Conservation (phyloP, 2,797 vertebrate genomes). For the Hyperoplus immaculatus region DNA sequence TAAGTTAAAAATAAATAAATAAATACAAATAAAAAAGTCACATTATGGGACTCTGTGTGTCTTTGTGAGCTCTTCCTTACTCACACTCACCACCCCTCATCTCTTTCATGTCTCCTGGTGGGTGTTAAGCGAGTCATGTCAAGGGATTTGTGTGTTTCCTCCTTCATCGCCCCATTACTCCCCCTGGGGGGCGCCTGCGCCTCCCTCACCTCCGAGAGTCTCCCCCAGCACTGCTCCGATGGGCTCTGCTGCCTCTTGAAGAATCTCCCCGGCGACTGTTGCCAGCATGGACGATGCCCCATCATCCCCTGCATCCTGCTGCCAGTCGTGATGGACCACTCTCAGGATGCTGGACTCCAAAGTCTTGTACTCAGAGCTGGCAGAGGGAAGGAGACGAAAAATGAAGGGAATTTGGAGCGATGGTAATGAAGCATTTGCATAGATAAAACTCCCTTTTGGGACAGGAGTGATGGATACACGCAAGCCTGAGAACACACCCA, state of each 20-base stretch:
- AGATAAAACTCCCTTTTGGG: slow-evolving; percentile 62
- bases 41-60: slow-evolving; percentile 46
- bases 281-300: slow-evolving; percentile 84
- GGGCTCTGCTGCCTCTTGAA: slow-evolving; percentile 93
- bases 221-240: slow-evolving; percentile 91
- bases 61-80: slow-evolving; percentile 51
- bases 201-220: slow-evolving; percentile 94
- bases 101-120: slow-evolving; percentile 82
- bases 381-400: slow-evolving; percentile 51
- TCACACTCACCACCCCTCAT: slow-evolving; percentile 81
- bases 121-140: slow-evolving; percentile 95
- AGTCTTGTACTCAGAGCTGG: slow-evolving; percentile 86
- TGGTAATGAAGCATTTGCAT: slow-evolving; percentile 72
- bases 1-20: slow-evolving; percentile 14
- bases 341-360: slow-evolving; percentile 91
- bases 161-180: slow-evolving; percentile 92
- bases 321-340: slow-evolving; percentile 89
- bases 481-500: slow-evolving; percentile 48
- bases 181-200: slow-evolving; percentile 79
- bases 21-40: slow-evolving; percentile 26
- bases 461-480: slow-evolving; percentile 53
- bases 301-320: slow-evolving; percentile 82
- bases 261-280: slow-evolving; percentile 90
- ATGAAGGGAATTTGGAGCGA: slow-evolving; percentile 44
- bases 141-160: slow-evolving; percentile 89